Base-by-base conservation (phyloP, 1,140 invertebrate species). In the Pararge aegeria region DNA sequence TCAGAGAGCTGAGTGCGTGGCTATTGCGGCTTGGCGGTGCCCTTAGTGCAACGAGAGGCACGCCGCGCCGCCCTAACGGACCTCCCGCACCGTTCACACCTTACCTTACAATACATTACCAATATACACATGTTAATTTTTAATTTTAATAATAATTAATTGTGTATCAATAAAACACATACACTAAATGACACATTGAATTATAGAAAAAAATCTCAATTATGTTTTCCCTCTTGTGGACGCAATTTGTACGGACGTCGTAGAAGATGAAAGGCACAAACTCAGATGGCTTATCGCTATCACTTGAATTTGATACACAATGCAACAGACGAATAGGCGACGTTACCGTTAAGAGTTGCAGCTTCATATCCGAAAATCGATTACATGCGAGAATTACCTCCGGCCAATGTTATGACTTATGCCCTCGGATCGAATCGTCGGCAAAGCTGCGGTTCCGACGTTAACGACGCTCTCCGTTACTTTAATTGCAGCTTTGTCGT, bases 401-500 rank as follows among this genome's bases (percentile, higher is more conserved):
- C 51, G 52, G 51, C 64, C 30, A 3, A 34, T 30, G 49, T 72
- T 81, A 75, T 70, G 62, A 72, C 65, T 76, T 75, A 64, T 66
- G 58, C 72, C 61, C 70, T 66, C 74, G 69, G 64, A 69, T 71
- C 67, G 52, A 75, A 73, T 70, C 58, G 61, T 55, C 62, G 56
- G 70, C 74, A 67, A 70, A 73, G 68, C 69, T 61, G 64, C 57
- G 63, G 53, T 64, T 74, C 60, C 52, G 57, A 75, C 70, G 70
- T 83, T 79, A 78, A 83, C 77, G 77, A 81, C 64, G 60, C 48
- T 59, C 68, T 70, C 83, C 80, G 83, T 85, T 84, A 87, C 54
- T 80, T 84, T 85, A 83, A 87, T 85, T 83, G 76, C 73, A 63
- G 68, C 69, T 81, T 78, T 80, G 80, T 79, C 75, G 74, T 70